These are phyloP conservation scores for Zygaena filipendulae DNA, from an alignment of 2,888 invertebrate genomes.

Conservation along the genomic window DNA sequence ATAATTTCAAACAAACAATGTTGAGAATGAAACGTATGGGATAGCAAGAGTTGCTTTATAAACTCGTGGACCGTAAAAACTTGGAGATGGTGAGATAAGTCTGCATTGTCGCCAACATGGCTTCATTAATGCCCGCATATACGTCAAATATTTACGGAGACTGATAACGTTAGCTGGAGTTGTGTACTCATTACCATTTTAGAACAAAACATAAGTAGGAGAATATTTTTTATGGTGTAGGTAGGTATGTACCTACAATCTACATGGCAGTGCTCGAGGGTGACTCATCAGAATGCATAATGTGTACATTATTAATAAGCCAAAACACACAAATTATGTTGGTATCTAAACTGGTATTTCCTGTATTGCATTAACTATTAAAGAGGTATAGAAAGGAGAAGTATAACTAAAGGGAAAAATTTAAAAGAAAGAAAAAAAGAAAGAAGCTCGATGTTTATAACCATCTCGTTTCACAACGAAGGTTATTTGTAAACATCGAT, in stretches of 20 bases:
- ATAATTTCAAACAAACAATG: slow-evolving; percentile 19
- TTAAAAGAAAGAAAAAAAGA: no score
- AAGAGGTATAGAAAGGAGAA: no score
- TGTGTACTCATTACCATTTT: slow-evolving; percentile 30
- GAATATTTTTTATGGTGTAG: slow-evolving; percentile 17
- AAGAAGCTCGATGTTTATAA: no score
- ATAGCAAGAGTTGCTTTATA: slow-evolving; percentile 18
- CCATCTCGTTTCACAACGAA: no score
- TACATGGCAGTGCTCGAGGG: no score
- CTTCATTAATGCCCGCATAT: slow-evolving; percentile 43
- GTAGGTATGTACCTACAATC: slow-evolving; percentile 5
- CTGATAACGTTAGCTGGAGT: slow-evolving; percentile 27
- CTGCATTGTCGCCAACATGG: slow-evolving; percentile 26
- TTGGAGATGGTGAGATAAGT: slow-evolving; percentile 30
- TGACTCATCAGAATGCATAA: no score
- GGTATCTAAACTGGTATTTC: no score
- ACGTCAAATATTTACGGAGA: slow-evolving; percentile 45
- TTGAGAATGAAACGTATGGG: slow-evolving; percentile 10
- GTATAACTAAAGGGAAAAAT: no score
- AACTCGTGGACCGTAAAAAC: slow-evolving; percentile 24
- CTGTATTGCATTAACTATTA: no score
- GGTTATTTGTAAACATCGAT: no score
- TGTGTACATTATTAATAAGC: no score
- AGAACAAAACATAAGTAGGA: slow-evolving; percentile 26
- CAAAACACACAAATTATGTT: no score